Evolutionary conservation across 2,888 invertebrate species (phyloP).

Genomic region (Macrosiphum euphorbiae): DNA sequence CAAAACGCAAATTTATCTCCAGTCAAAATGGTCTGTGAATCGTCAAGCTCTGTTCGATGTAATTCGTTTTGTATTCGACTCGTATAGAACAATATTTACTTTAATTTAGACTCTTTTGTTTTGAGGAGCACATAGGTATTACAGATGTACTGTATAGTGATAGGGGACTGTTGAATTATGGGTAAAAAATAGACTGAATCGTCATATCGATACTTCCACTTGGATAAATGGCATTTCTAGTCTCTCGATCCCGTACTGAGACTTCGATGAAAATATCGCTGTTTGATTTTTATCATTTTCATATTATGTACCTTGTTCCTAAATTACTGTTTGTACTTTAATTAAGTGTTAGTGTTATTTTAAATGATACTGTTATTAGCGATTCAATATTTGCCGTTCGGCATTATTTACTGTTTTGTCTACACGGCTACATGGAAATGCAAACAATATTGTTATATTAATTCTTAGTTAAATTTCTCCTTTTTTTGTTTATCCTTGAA

Average conservation of each 20-base stretch:
- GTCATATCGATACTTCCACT: neutral
- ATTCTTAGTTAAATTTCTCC: neutral
- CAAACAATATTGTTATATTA: neutral
- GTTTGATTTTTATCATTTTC: neutral
- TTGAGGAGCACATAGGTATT: neutral
- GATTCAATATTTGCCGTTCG: neutral
- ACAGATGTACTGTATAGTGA: neutral
- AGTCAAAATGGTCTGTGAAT: neutral
- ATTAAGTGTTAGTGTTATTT: neutral
- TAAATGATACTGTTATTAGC: neutral
- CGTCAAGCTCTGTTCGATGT: neutral
- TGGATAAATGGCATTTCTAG: neutral
- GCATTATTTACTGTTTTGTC: neutral
- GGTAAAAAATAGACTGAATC: neutral
- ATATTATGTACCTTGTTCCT: neutral
- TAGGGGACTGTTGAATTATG: neutral
- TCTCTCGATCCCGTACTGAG: neutral
- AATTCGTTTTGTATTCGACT: conserved; percentile 1
- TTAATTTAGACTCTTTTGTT: neutral
- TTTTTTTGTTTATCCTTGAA: neutral
- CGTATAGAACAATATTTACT: conserved; percentile 14
- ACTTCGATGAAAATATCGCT: neutral
- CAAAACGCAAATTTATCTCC: neutral
- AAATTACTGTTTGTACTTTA: neutral
- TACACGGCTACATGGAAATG: neutral